Conservation (phyloP, 2,113 vertebrate species). For the Hemiscyllium ocellatum region DNA sequence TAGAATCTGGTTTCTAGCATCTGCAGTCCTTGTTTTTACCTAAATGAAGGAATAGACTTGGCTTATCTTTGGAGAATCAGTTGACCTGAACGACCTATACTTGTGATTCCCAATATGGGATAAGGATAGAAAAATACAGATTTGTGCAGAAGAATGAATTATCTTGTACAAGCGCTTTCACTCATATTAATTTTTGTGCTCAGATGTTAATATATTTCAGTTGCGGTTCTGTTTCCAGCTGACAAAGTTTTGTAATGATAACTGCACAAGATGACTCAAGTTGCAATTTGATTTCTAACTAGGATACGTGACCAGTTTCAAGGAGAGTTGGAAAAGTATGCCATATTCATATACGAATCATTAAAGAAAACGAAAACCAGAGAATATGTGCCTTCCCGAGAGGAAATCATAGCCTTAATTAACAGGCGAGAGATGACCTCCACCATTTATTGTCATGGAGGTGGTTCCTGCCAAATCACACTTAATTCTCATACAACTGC, state of each 20-base stretch:
- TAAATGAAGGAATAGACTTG: no score
- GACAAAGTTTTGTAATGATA: background rate
- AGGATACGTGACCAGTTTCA: conserved; percentile 81
- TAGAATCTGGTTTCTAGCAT: no score
- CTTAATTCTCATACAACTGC: conserved; percentile 93
- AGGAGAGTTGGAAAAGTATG: conserved; percentile 82
- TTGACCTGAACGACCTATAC: no score
- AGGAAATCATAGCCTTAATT: conserved; percentile 83
- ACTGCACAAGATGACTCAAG: background rate
- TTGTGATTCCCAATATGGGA: no score
- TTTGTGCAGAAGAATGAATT: background rate
- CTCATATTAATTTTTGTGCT: background rate
- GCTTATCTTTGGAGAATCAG: no score
- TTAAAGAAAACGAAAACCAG: conserved; percentile 79
- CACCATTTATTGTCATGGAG: conserved; percentile 87
- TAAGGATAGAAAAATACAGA: background rate
- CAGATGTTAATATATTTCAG: background rate
- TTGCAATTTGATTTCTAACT: conserved; percentile 43
- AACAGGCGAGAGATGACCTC: conserved; percentile 84
- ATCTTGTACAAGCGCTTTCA: background rate
- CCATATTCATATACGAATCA: conserved; percentile 75
- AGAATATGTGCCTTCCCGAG: conserved; percentile 83
- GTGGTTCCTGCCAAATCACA: conserved; percentile 92
- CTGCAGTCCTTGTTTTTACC: no score
- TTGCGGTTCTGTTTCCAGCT: background rate